These are phyloP conservation scores for Sarcophaga rosellei DNA, from an alignment of 2,888 invertebrate species.

Conservation along the genomic window DNA sequence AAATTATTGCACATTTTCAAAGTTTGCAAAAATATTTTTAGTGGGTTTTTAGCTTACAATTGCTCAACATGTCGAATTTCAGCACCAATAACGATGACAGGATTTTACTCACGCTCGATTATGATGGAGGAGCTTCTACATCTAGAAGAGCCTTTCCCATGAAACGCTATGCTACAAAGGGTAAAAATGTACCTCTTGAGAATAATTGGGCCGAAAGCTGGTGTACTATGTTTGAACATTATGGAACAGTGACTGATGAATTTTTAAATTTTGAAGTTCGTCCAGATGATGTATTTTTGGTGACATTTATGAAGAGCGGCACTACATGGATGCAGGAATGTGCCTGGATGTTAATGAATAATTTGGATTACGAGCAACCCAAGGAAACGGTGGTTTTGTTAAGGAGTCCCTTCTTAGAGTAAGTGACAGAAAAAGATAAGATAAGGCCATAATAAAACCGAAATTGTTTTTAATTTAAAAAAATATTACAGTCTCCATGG, in stretches of 20 bases:
- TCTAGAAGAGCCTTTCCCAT: slow-evolving; percentile 2
- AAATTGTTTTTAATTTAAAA: too few species aligned
- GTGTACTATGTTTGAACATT: slow-evolving; percentile 48
- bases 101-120: not conserved
- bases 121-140: not conserved
- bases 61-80: not conserved
- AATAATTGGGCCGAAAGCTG: slow-evolving; percentile 64
- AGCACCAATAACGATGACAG: not conserved
- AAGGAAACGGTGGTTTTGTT: slow-evolving; percentile 20
- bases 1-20: not conserved
- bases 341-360: slow-evolving; percentile 71
- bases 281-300: slow-evolving; percentile 70
- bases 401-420: slow-evolving; percentile 70
- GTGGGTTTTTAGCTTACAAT: not conserved
- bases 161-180: slow-evolving; percentile 44
- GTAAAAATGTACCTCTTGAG: slow-evolving; percentile 53
- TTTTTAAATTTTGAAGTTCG: slow-evolving; percentile 68
- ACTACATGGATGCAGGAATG: slow-evolving; percentile 73
- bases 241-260: slow-evolving; percentile 37
- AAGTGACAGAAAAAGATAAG: slow-evolving; percentile 13
- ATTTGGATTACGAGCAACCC: slow-evolving; percentile 70
- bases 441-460: too few species aligned
- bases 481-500: slow-evolving; percentile 18
- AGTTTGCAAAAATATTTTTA: not conserved
- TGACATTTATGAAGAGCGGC: slow-evolving; percentile 70